These are phyloP conservation scores for Morbakka virulenta DNA, from an alignment of 30 jellyfish, hydroid and myxozoan genomes.

Conservation along the genomic window DNA sequence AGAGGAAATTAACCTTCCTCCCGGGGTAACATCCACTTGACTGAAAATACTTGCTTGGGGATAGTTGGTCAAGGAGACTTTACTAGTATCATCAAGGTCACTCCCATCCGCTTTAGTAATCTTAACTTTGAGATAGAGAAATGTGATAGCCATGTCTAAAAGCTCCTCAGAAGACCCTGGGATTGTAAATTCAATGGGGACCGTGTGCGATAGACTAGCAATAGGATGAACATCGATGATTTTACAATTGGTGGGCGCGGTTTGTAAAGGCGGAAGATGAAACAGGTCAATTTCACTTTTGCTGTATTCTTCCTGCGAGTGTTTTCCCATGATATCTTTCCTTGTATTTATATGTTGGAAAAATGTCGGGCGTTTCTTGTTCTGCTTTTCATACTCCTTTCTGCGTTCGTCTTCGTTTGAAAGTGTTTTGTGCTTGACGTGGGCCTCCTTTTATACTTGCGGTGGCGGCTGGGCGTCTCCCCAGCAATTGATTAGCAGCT, in stretches of 20 bases:
- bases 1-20: neutral
- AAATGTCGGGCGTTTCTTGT: neutral
- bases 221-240: neutral
- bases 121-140: too few relatives aligned
- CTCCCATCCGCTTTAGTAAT: neutral
- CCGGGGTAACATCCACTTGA: neutral
- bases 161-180: too few relatives aligned
- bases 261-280: neutral
- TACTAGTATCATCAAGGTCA: neutral
- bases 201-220: neutral
- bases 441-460: neutral
- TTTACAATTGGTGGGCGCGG: neutral
- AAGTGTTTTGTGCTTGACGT: neutral
- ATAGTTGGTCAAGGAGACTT: neutral
- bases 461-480: neutral
- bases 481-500: neutral
- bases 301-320: neutral
- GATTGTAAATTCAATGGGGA: neutral
- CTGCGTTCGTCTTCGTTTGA: neutral
- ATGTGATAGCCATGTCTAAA: too few relatives aligned
- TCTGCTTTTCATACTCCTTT: neutral
- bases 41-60: too few relatives aligned
- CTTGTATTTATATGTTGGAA: too few relatives aligned
- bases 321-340: too few relatives aligned
- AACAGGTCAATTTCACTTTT: neutral